Base-by-base conservation (phyloP, 2,113 vertebrate species). In the Oryzias celebensis region DNA sequence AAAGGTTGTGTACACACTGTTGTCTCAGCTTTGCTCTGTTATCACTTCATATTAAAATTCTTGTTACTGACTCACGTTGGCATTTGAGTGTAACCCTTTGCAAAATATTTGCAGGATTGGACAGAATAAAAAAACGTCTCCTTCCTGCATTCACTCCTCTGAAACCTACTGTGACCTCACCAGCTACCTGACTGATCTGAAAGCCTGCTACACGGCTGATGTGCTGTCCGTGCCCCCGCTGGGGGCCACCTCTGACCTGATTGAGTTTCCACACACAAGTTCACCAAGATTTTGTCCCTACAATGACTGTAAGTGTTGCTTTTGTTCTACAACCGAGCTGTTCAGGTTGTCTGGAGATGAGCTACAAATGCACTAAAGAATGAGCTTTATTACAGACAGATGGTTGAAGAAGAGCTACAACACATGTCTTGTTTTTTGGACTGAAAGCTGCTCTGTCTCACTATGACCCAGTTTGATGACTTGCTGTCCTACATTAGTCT, bases 81-180 rank as follows among this genome's bases (percentile, higher is more conserved):
- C 13, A 17, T 48, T 20, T 10, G 26, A 28, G 20, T 16, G 14
- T 17, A 46, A 46, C n/a, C 12, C 36, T 36, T 36, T 36, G 36
- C 12, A 12, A 17, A 47, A 14, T 52, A 26, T 64, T 81, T 85
- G 51, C 70, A 96, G 95, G 56, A 0, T 58, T 0, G 60, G 60
- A 0, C 6, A 64, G 28, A 3, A 92, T 52, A 78, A 73, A 4
- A 60, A 87, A 73, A 93, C 23, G 43, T 91, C 80, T 46, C 42
- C 20, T 2, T 51, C 82, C 69, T 99, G 97, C 50, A 79, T 91
- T 64, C 54, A 1, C 0, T 92, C 59, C 0, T 17, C 2, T 13
- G 49, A 54, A 4, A 95, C 93, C 0, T 80, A 89, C 16, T 99
- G 97, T 16, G 96, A 98, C 53, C 83, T 99, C 71, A 94, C 95